Evolutionary conservation across 1,140 invertebrate species (phyloP).

Genomic region (Pectinophora gossypiella): DNA sequence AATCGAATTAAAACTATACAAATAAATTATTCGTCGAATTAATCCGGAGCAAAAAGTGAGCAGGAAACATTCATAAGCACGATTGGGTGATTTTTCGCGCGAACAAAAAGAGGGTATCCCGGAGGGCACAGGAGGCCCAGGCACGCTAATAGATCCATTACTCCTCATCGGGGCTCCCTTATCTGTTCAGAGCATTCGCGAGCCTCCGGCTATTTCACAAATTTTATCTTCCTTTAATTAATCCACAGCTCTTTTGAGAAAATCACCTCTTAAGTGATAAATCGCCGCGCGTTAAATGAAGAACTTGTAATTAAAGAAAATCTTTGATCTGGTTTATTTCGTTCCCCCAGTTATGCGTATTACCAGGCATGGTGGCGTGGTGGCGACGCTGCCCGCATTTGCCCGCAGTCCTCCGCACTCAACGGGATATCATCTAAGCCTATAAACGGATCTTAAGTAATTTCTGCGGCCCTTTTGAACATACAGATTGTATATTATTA

Average conservation of each 20-base stretch:
- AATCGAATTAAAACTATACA: constrained; percentile 35
- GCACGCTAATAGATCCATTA: constrained; percentile 53
- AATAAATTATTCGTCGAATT: constrained; percentile 32
- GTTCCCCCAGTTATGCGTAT: constrained; percentile 32
- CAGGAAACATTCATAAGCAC: constrained; percentile 29
- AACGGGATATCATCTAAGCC: no score
- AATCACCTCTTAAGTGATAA: constrained; percentile 61
- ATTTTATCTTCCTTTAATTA: constrained; percentile 69
- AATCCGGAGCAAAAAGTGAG: constrained; percentile 24
- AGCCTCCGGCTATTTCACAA: constrained; percentile 53
- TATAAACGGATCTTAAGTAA: constrained; percentile 10
- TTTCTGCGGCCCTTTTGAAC: constrained; percentile 3
- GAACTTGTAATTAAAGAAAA: constrained; percentile 55
- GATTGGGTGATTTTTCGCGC: constrained; percentile 35
- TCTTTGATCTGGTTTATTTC: constrained; percentile 55
- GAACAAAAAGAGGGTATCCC: constrained; percentile 28
- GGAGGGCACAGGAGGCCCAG: constrained; percentile 20
- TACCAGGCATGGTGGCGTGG: neutral
- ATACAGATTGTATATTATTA: neutral
- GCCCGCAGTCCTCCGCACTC: neutral
- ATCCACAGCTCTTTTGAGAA: constrained; percentile 51
- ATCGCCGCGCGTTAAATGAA: constrained; percentile 43
- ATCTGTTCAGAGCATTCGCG: constrained; percentile 55
- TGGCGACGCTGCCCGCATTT: constrained; percentile 9
- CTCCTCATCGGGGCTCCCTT: constrained; percentile 47